These are phyloP conservation scores for Globodera ellingtonae DNA, from an alignment of 1,140 invertebrate species.

Conservation along the genomic window DNA sequence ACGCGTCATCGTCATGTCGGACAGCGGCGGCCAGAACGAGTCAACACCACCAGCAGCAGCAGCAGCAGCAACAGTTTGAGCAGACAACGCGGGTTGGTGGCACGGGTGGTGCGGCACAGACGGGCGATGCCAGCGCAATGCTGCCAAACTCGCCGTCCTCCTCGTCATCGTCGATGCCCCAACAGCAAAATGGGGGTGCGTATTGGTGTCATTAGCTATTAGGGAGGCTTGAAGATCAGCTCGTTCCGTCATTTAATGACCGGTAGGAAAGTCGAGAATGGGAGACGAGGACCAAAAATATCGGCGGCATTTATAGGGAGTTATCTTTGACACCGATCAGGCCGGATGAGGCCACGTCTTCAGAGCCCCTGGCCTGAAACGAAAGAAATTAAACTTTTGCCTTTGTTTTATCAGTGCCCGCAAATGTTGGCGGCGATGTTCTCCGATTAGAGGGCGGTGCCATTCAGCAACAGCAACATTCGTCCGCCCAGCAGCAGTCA, in stretches of 20 bases:
- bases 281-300: no score
- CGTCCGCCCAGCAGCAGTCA: not conserved
- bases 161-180: conserved; percentile 7
- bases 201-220: not conserved
- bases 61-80: not conserved
- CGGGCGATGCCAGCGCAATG: not conserved
- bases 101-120: not conserved
- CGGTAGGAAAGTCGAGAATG: no score
- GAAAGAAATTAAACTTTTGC: no score
- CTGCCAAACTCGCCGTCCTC: conserved; percentile 13
- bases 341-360: no score
- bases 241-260: no score
- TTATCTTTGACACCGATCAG: no score
- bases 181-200: conserved; percentile 8
- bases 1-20: not conserved
- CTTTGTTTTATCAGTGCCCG: not conserved
- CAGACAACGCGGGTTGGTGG: not conserved
- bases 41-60: not conserved
- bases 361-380: no score
- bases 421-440: not conserved
- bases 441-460: not conserved
- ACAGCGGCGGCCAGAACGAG: not conserved
- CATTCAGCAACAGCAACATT: no score
- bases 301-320: no score
- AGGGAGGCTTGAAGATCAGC: no score